Conservation (phyloP, 2,888 invertebrate species). For the Zhuqinia jingwanae region DNA sequence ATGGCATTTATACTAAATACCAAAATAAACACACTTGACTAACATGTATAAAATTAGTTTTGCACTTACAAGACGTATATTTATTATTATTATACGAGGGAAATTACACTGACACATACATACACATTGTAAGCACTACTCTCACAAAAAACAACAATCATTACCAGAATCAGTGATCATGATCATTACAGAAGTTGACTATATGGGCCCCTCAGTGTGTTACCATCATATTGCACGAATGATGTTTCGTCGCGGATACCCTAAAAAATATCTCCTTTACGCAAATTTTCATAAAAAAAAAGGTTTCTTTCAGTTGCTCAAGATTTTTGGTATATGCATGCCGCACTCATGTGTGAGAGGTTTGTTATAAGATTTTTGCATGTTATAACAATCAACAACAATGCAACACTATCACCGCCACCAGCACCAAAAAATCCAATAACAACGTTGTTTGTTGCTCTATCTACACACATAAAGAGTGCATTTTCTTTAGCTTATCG, state of each 20-base stretch:
- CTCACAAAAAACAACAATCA: conserved; percentile 14
- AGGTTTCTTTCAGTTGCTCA: conserved; percentile 52
- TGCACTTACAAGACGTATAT: background rate
- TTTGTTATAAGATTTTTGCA: background rate
- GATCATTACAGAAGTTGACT: background rate
- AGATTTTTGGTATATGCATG: conserved; percentile 45
- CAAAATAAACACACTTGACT: background rate
- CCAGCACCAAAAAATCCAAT: conserved; percentile 6
- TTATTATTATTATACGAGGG: no score
- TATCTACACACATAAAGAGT: background rate
- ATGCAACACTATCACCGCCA: conserved; percentile 11
- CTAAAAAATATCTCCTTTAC: conserved; percentile 51
- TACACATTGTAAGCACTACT: conserved; percentile 2
- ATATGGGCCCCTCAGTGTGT: background rate
- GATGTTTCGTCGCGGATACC: conserved; percentile 46
- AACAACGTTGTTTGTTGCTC: background rate
- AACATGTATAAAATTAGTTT: background rate
- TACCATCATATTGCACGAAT: conserved; percentile 39
- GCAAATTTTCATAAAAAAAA: conserved; percentile 57
- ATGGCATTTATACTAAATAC: conserved; percentile 12
- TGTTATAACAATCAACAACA: background rate
- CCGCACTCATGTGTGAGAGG: conserved; percentile 30
- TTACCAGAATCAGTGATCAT: conserved; percentile 11
- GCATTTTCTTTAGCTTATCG: background rate
- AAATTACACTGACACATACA: no score